These are phyloP conservation scores for Spodoptera litura DNA, from an alignment of 1,140 invertebrate genomes.

Conservation along the genomic window DNA sequence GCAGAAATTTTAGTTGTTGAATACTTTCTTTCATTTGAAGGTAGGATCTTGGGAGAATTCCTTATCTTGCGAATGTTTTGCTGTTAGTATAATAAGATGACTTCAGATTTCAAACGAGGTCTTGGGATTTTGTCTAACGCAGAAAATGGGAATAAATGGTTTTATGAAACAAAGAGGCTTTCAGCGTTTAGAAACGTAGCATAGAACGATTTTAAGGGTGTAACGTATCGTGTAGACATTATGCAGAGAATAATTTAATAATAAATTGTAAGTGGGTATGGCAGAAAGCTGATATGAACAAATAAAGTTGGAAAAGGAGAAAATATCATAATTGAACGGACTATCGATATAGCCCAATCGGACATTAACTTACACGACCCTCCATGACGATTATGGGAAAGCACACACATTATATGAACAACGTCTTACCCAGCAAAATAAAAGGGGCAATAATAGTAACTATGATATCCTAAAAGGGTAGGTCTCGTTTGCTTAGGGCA, in stretches of 20 bases:
- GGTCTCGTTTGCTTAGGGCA: constrained; percentile 51
- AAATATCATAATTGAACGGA: constrained; percentile 15
- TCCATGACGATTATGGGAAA: constrained; percentile 23
- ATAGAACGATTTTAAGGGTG: not conserved
- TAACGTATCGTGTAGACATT: not conserved
- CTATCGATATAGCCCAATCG: constrained; percentile 5
- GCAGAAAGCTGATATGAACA: not conserved
- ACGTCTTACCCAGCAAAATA: constrained; percentile 44
- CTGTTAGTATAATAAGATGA: constrained; percentile 36
- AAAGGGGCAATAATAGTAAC: constrained; percentile 45
- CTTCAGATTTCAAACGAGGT: constrained; percentile 10
- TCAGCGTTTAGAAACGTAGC: too few relatives aligned
- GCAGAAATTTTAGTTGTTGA: constrained; percentile 29
- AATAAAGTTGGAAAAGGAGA: not conserved
- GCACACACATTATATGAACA: constrained; percentile 44
- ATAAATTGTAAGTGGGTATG: not conserved
- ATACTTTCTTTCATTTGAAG: constrained; percentile 26
- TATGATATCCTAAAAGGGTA: constrained; percentile 45
- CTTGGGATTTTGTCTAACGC: not conserved
- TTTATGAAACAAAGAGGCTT: constrained; percentile 14
- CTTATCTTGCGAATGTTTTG: constrained; percentile 28
- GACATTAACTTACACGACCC: constrained; percentile 17
- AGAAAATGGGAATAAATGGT: constrained; percentile 5
- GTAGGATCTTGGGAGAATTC: constrained; percentile 13
- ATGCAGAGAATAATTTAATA: not conserved